Conservation (phyloP, 2,797 vertebrate genomes). For the Ptychadena robeensis region DNA sequence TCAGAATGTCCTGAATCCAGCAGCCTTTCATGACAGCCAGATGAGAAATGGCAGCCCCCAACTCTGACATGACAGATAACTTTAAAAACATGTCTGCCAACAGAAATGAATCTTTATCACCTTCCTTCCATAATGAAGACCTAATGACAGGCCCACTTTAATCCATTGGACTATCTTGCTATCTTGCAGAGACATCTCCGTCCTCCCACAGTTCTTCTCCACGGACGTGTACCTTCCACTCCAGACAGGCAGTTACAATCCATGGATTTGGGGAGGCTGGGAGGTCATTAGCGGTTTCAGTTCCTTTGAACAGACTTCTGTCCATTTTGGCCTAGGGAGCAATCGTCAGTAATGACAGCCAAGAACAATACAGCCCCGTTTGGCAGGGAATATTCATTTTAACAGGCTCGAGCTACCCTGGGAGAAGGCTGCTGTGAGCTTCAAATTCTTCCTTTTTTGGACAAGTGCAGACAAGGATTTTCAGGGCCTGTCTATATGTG, state of each 20-base stretch:
- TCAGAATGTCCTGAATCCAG: neutral
- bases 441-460: slow-evolving; percentile 55
- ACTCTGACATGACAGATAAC: neutral
- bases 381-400: slow-evolving; percentile 45
- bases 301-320: slow-evolving; percentile 54
- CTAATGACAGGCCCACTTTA: slow-evolving; percentile 5
- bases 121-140: neutral
- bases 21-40: neutral
- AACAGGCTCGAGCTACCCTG: slow-evolving; percentile 41
- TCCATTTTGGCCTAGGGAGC: slow-evolving; percentile 42
- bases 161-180: neutral
- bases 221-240: neutral
- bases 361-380: slow-evolving; percentile 50
- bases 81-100: neutral
- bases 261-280: slow-evolving; percentile 23
- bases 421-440: slow-evolving; percentile 16
- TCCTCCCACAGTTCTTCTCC: neutral
- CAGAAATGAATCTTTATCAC: neutral
- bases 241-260: slow-evolving; percentile 15
- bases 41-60: neutral
- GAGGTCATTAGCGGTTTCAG: slow-evolving; percentile 40
- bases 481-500: slow-evolving; percentile 11
- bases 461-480: slow-evolving; percentile 22
- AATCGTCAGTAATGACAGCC: slow-evolving; percentile 42
- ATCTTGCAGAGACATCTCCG: slow-evolving; percentile 39